These are phyloP conservation scores for Mantis religiosa DNA, from an alignment of 2,888 invertebrate genomes.

Conservation along the genomic window DNA sequence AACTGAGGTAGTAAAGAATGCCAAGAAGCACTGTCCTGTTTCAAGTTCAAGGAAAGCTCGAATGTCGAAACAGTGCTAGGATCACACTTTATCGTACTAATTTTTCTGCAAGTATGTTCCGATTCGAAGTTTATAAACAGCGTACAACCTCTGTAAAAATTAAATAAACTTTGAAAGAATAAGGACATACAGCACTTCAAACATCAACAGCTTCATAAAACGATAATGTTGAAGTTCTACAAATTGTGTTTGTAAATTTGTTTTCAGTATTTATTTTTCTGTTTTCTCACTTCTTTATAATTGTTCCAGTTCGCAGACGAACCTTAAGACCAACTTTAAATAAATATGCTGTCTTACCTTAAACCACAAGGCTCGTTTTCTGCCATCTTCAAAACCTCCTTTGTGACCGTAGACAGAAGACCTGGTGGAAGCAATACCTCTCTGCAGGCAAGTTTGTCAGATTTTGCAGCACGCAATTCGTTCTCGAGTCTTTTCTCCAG, in stretches of 20 bases:
- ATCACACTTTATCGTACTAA: slow-evolving; percentile 82
- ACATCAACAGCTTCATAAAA: too few relatives aligned
- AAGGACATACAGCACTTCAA: too few relatives aligned
- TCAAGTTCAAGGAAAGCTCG: slow-evolving; percentile 82
- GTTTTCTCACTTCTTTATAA: too few relatives aligned
- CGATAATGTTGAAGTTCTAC: too few relatives aligned
- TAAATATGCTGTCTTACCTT: slow-evolving; percentile 41
- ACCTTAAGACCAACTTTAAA: too few relatives aligned
- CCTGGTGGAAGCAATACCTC: slow-evolving; percentile 83
- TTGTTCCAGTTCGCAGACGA: too few relatives aligned
- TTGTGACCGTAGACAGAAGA: slow-evolving; percentile 71
- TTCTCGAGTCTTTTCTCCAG: slow-evolving; percentile 72
- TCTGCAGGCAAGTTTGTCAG: slow-evolving; percentile 73
- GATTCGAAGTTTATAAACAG: slow-evolving; percentile 79
- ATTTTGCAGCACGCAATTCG: slow-evolving; percentile 75
- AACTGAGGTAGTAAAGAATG: slow-evolving; percentile 82
- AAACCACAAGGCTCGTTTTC: slow-evolving; percentile 88
- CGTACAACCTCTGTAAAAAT: slow-evolving; percentile 63
- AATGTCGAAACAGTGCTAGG: slow-evolving; percentile 84
- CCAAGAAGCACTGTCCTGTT: slow-evolving; percentile 84
- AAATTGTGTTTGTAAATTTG: too few relatives aligned
- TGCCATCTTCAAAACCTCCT: slow-evolving; percentile 75
- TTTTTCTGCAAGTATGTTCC: slow-evolving; percentile 60
- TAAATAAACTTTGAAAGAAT: neutral
- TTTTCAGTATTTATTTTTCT: too few relatives aligned